phyloP scores from a whole-genome alignment of 2,888 invertebrate species.

The Reticulitermes lucifugus region DNA sequence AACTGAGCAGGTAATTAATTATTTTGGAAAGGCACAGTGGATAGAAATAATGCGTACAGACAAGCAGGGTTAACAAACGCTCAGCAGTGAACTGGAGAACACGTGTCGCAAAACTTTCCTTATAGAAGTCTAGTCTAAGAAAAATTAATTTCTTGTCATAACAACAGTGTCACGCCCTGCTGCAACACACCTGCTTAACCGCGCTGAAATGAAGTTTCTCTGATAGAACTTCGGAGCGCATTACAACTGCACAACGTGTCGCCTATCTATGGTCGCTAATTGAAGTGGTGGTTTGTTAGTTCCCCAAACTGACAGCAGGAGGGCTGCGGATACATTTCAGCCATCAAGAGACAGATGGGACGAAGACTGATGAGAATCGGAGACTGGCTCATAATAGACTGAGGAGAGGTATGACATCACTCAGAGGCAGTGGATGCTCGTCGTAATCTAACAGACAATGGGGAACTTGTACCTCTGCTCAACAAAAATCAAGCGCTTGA shows the following conservation, averaged over 20 bases:
- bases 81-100: no score
- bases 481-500: no score
- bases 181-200: neutral
- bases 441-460: neutral
- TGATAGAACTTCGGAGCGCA: neutral
- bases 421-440: neutral
- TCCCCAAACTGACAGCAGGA: neutral
- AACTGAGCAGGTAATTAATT: no score
- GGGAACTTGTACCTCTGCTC: no score
- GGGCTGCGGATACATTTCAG: neutral
- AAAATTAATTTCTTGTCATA: no score
- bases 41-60: no score
- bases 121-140: no score
- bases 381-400: constrained; percentile 14
- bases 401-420: constrained; percentile 19
- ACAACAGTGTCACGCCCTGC: no score
- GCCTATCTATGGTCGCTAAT: neutral
- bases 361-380: constrained; percentile 18
- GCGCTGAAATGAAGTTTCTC: neutral
- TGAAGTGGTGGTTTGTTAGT: constrained; percentile 1
- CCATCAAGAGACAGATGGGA: neutral
- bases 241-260: neutral
- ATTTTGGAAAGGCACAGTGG: no score
- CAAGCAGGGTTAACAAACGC: no score
- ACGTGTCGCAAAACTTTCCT: no score